These are phyloP conservation scores for Sycophila texana DNA, from an alignment of 2,888 invertebrate species.

Conservation along the genomic window DNA sequence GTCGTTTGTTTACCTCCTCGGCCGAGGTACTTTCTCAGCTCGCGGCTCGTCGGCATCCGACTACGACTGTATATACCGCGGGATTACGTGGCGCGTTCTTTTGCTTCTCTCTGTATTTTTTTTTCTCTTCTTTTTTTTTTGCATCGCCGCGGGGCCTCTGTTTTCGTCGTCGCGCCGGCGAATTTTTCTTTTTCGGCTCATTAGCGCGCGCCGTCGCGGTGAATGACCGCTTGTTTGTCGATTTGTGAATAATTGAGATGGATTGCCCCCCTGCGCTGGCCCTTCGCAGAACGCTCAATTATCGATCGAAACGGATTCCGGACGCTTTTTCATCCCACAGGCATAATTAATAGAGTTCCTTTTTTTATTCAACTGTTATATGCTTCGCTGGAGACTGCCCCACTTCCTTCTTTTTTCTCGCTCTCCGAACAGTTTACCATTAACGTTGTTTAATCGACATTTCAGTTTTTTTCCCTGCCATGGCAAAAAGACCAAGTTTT, in stretches of 20 bases:
- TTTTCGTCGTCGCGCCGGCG: background rate
- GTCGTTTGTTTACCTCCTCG: slow-evolving; percentile 18
- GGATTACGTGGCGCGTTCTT: background rate
- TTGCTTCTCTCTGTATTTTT: background rate
- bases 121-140: background rate
- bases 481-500: no score
- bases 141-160: no score
- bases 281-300: slow-evolving; percentile 4
- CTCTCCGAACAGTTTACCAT: background rate
- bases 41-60: background rate
- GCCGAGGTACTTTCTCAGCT: background rate
- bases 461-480: no score
- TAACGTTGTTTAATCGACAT: background rate
- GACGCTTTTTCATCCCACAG: background rate
- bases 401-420: background rate
- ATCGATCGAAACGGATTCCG: slow-evolving; percentile 7
- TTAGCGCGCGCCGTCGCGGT: background rate
- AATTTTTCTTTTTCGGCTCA: slow-evolving; percentile 23
- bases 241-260: slow-evolving; percentile 38
- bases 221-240: background rate
- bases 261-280: background rate
- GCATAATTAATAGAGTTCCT: slow-evolving; percentile 32
- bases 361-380: background rate
- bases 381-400: background rate
- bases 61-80: background rate